Evolutionary conservation across 2,888 invertebrate genomes (phyloP), one percentile per base, ranked within the genome.

Genomic region (Hemaris fuciformis): DNA sequence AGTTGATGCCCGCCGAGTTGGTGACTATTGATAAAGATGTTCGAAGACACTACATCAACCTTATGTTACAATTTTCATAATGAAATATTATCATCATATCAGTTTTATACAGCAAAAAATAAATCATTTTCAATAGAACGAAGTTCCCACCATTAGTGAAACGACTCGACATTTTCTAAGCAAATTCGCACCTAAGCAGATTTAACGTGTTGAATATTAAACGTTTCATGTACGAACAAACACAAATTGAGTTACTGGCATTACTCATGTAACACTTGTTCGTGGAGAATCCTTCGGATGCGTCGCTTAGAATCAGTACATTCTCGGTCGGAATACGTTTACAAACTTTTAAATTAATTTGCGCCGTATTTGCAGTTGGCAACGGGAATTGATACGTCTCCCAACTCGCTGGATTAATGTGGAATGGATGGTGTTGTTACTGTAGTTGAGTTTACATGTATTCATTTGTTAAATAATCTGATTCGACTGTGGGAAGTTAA

Each of bases 191-290:
- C 8, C 18, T 43, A 60, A 60, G n/a, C 60, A 64, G 57, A 65
- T 67, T 64, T 63, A 67, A 64, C 66, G 65, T 58, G 57, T 10
- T 34, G 59, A 72, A 70, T 66, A 66, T 71, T 72, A 66, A 72
- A 67, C 65, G 63, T 59, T 62, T 64, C 61, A 58, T 66, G 64
- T 67, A 68, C 69, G 60, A 62, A 64, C 64, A 64, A 75, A 69
- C 68, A 72, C 63, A 67, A 73, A 77, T 77, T 70, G 72, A 72
- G 73, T 78, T 68, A 70, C 67, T 68, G 70, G 68, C 68, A 69
- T 67, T 68, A 65, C 67, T 66, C 70, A 61, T 68, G 67, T 68
- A 71, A 68, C 68, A 72, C 67, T 72, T 71, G 70, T 53, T 27
- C 25, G 68, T 64, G 34, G 66, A 56, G 68, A 72, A 70, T 71